Evolutionary conservation across 1,140 invertebrate species (phyloP).

Genomic region (Heliconius hewitsoni): DNA sequence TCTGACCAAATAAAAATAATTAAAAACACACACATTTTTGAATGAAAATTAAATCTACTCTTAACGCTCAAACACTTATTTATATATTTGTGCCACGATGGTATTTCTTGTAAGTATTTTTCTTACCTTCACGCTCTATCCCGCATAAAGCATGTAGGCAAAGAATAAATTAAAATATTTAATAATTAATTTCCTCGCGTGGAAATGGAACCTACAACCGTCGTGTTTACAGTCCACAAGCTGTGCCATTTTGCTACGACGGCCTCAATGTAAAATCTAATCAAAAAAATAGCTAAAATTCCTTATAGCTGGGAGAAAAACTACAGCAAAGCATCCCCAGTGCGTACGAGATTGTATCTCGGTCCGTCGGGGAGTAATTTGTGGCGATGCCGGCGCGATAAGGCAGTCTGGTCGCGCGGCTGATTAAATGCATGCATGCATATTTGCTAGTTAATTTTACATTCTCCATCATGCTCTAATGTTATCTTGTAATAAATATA

Average conservation of each 20-base stretch:
- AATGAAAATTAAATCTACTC: too few relatives aligned
- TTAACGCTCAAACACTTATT: too few relatives aligned
- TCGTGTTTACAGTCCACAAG: too few relatives aligned
- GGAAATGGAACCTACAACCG: too few relatives aligned
- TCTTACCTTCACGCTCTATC: too few relatives aligned
- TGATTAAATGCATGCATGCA: slow-evolving; percentile 46
- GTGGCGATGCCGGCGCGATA: slow-evolving; percentile 57
- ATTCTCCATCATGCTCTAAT: background rate
- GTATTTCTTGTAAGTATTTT: too few relatives aligned
- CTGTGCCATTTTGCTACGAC: too few relatives aligned
- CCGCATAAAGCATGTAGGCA: too few relatives aligned
- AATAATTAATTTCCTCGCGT: background rate
- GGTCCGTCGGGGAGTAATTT: slow-evolving; percentile 50
- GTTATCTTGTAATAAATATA: background rate
- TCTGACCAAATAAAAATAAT: too few relatives aligned
- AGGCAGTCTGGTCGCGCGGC: slow-evolving; percentile 46
- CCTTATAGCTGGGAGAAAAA: background rate
- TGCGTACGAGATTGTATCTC: slow-evolving; percentile 49
- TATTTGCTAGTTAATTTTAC: slow-evolving; percentile 25
- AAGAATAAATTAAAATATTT: background rate
- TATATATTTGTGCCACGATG: too few relatives aligned
- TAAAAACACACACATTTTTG: too few relatives aligned
- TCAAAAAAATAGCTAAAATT: background rate
- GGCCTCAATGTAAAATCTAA: background rate
- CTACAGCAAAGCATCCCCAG: slow-evolving; percentile 12